These are phyloP conservation scores for Paracentrotus lividus DNA, from an alignment of 53 echinoderm and acorn worm species.

Conservation along the genomic window DNA sequence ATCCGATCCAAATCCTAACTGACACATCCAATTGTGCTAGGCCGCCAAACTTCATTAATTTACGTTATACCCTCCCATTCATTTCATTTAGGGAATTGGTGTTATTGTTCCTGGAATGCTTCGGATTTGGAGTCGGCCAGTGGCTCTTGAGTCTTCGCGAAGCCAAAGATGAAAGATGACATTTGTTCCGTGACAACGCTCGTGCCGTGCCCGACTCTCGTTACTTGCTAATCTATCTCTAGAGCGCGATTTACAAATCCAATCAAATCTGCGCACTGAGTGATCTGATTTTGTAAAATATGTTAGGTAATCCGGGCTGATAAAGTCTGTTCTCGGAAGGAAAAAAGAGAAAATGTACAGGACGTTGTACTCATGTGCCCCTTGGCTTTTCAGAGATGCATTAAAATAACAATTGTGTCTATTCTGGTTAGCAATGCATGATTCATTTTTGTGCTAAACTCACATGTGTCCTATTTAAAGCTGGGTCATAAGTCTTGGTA, in stretches of 20 bases:
- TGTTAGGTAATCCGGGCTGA: slow-evolving; percentile 22
- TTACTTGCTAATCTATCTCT: slow-evolving; percentile 57
- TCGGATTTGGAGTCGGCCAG: slow-evolving; percentile 7
- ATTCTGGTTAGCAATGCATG: background rate
- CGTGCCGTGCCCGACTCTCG: slow-evolving; percentile 40
- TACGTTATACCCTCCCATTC: slow-evolving; percentile 9
- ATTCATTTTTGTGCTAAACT: no score
- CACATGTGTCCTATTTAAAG: no score
- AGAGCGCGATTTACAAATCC: slow-evolving; percentile 62
- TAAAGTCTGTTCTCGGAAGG: background rate
- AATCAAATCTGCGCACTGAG: slow-evolving; percentile 60
- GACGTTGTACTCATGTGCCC: background rate
- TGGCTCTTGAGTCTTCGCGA: background rate
- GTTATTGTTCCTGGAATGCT: slow-evolving; percentile 59
- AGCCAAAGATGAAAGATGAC: slow-evolving; percentile 44
- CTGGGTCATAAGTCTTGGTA: no score
- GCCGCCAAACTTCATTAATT: slow-evolving; percentile 6
- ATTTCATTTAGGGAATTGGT: slow-evolving; percentile 30
- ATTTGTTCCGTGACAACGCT: slow-evolving; percentile 2
- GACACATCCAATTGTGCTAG: background rate
- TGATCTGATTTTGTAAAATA: slow-evolving; percentile 33
- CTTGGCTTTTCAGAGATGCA: background rate
- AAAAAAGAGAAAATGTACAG: background rate
- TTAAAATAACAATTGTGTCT: background rate
- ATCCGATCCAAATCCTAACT: slow-evolving; percentile 1